These are phyloP conservation scores for Cyaniris semiargus DNA, from an alignment of 2,888 invertebrate genomes.

Conservation along the genomic window DNA sequence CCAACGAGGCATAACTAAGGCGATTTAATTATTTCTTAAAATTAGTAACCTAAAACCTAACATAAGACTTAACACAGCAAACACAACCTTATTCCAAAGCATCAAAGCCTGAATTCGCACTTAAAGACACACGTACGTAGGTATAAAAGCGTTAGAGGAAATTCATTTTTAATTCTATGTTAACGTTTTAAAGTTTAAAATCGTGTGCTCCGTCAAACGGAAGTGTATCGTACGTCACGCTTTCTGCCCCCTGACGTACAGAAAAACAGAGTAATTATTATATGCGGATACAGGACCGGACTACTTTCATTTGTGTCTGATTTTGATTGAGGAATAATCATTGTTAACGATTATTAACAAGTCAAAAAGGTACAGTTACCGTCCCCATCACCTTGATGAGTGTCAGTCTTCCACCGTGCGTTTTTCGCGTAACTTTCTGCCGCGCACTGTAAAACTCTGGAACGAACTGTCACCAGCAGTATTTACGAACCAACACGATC, in stretches of 20 bases:
- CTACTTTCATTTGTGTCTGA: slow-evolving; percentile 54
- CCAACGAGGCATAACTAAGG: slow-evolving; percentile 43
- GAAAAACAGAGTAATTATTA: slow-evolving; percentile 55
- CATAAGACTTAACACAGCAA: slow-evolving; percentile 14
- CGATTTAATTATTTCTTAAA: slow-evolving; percentile 45
- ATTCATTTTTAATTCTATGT: slow-evolving; percentile 37
- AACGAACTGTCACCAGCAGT: too few relatives aligned
- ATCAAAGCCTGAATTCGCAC: not conserved
- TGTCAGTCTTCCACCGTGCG: too few relatives aligned
- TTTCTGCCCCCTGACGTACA: slow-evolving; percentile 61
- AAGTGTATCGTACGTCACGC: slow-evolving; percentile 58
- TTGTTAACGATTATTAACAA: not conserved
- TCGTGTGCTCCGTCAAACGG: slow-evolving; percentile 43
- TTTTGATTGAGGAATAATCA: slow-evolving; percentile 41
- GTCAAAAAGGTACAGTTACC: not conserved
- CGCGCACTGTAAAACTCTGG: too few relatives aligned
- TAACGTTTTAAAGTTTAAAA: slow-evolving; percentile 33
- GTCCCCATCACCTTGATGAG: too few relatives aligned
- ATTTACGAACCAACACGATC: too few relatives aligned
- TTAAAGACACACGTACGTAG: not conserved
- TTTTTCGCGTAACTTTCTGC: too few relatives aligned
- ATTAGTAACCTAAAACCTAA: slow-evolving; percentile 40
- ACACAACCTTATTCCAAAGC: not conserved
- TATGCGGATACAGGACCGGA: slow-evolving; percentile 53
- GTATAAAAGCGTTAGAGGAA: slow-evolving; percentile 4